Conservation (phyloP, 2,113 vertebrate species). For the Passer montanus region DNA sequence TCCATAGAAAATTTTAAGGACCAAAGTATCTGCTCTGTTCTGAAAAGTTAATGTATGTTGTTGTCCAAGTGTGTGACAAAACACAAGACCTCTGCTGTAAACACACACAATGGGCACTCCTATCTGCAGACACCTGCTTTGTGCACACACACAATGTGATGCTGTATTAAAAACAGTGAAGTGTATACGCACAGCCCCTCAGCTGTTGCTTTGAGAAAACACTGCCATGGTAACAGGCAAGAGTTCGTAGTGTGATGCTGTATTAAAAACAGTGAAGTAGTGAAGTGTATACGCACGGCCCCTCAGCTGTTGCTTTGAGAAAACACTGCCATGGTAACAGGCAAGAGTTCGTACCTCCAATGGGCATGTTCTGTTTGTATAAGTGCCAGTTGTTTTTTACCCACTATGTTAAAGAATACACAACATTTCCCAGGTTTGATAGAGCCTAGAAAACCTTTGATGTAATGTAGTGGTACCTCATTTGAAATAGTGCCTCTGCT, state of each 20-base stretch:
- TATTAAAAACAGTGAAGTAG: background rate
- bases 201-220: background rate
- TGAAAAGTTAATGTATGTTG: background rate
- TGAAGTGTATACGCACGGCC: background rate
- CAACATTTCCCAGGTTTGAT: background rate
- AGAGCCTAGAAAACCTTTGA: background rate
- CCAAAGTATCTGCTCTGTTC: background rate
- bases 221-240: background rate
- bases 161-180: background rate
- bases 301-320: background rate
- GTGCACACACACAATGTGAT: rapidly evolving
- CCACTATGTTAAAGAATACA: background rate
- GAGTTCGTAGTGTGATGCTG: background rate
- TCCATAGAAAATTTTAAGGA: background rate
- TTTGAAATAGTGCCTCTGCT: background rate
- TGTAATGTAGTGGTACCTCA: background rate
- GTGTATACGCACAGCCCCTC: background rate
- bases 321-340: background rate
- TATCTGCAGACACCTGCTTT: background rate
- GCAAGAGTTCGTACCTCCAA: background rate
- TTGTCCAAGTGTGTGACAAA: background rate
- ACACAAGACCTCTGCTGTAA: background rate
- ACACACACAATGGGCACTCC: background rate
- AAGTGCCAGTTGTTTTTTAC: background rate
- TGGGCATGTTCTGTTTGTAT: background rate